Base-by-base conservation (phyloP, 2,888 invertebrate species). In the Stenoptilia bipunctidactyla region DNA sequence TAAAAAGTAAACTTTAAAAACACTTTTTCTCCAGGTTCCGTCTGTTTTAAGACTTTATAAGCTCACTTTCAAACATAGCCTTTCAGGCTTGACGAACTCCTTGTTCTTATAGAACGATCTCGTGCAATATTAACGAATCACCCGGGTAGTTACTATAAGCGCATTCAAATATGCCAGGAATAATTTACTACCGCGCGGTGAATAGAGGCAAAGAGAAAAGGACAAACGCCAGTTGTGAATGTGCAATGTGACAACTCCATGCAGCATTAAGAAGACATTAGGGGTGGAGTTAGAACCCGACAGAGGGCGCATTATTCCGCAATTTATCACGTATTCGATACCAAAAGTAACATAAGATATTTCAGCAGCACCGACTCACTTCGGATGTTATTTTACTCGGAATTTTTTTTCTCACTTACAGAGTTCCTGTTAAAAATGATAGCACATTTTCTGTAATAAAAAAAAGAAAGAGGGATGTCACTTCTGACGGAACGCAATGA, bases 191-290 rank as follows among this genome's bases (percentile, higher is more conserved):
- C 10, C 30, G 30, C 30, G 30, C 30, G 12, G 30, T 30, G 30
- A 30, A 30, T 30, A 30, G 50, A 47, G 46, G 50, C 49, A 52
- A 55, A 63, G 56, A 50, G 54, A 55, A 66, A 62, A 56, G 58
- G 58, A 59, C 60, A 61, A 56, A 61, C 55, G 55, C 53, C 54
- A 68, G 60, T 58, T 59, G 56, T 62, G 67, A 73, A 71, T 69
- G 67, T 71, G 70, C 72, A 71, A 69, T 68, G 74, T 75, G 72
- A 76, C 74, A 79, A 71, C 69, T 73, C 67, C 66, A 70, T 73
- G 66, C 70, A 65, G 74, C 77, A 79, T 82, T 77, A 82, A 73
- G 75, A 79, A 79, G 68, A 72, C 75, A 79, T 80, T 79, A 77
- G 69, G 69, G 63, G 59, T 60, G 65, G 59, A 58, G 55, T 61